A percentile compares a stretch with the other conserved stretches of the same genome.
Conservation (phyloP, 2,113 vertebrate species). For the Neolamprologus sp. region DNA sequence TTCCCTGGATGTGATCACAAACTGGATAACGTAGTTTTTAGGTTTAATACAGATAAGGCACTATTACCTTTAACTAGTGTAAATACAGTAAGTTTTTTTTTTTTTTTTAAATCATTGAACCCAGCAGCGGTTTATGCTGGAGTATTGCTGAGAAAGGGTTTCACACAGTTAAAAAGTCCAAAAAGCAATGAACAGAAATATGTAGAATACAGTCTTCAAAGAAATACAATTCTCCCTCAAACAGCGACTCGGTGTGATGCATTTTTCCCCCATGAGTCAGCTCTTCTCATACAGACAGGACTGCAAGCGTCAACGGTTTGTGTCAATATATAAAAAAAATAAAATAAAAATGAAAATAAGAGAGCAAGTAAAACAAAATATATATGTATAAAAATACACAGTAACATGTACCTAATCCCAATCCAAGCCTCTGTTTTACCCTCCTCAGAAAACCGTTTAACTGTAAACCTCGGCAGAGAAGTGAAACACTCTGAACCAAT, state of each 20-base stretch:
- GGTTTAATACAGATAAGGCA: slow-evolving; percentile 39
- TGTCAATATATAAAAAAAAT: not conserved
- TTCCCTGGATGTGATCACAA: slow-evolving; percentile 3
- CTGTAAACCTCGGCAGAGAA: not conserved
- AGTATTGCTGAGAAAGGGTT: not conserved
- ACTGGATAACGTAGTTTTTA: not conserved
- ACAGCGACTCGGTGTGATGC: not conserved
- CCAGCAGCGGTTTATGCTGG: not conserved
- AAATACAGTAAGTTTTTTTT: not conserved
- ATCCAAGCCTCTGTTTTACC: not conserved
- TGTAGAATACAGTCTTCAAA: not conserved
- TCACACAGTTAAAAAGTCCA: not conserved
- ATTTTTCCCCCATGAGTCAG: not conserved
- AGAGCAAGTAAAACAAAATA: not conserved
- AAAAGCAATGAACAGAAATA: not conserved
- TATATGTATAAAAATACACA: slow-evolving; percentile 20
- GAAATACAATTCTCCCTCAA: not conserved
- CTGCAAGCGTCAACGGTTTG: not conserved
- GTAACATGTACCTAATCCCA: slow-evolving; percentile 12
- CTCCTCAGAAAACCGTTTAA: not conserved
- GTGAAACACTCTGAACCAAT: not conserved
- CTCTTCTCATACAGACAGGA: not conserved
- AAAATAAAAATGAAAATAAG: not conserved
- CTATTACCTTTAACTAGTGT: slow-evolving; percentile 7
- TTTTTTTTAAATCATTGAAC: not conserved